Conservation (phyloP, 2,888 invertebrate species). For the Camponotus fellah region DNA sequence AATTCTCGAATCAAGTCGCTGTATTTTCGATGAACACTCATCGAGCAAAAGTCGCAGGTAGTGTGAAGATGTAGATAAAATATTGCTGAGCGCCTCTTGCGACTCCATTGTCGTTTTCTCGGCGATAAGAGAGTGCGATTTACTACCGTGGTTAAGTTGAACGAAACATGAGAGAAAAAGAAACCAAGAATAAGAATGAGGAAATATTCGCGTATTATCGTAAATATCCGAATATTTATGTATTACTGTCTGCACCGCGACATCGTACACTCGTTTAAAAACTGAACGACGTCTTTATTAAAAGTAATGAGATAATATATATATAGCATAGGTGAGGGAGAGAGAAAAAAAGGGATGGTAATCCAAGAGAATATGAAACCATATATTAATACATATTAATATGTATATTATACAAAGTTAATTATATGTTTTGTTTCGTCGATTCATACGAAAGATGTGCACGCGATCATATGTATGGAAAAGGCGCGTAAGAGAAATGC, state of each 20-base stretch:
- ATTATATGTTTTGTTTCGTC: conserved; percentile 78
- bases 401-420: conserved; percentile 83
- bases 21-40: background rate
- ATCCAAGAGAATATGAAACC: conserved; percentile 63
- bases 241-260: conserved; percentile 66
- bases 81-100: background rate
- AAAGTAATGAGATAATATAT: conserved; percentile 78
- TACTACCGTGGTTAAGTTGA: conserved; percentile 48
- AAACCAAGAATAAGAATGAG: background rate
- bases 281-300: conserved; percentile 77
- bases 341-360: conserved; percentile 71
- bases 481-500: conserved; percentile 65
- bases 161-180: conserved; percentile 2
- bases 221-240: conserved; percentile 57
- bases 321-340: conserved; percentile 76
- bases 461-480: conserved; percentile 62
- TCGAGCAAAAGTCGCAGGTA: conserved; percentile 31
- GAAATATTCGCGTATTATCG: conserved; percentile 19
- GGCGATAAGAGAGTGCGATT: conserved; percentile 11
- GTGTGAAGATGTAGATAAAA: conserved; percentile 48
- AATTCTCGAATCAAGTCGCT: conserved; percentile 1
- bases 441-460: conserved; percentile 67
- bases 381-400: conserved; percentile 78
- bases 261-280: conserved; percentile 76
- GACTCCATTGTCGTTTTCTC: conserved; percentile 28